Conservation (phyloP, 2,888 invertebrate species). For the Mesochorus sp. region DNA sequence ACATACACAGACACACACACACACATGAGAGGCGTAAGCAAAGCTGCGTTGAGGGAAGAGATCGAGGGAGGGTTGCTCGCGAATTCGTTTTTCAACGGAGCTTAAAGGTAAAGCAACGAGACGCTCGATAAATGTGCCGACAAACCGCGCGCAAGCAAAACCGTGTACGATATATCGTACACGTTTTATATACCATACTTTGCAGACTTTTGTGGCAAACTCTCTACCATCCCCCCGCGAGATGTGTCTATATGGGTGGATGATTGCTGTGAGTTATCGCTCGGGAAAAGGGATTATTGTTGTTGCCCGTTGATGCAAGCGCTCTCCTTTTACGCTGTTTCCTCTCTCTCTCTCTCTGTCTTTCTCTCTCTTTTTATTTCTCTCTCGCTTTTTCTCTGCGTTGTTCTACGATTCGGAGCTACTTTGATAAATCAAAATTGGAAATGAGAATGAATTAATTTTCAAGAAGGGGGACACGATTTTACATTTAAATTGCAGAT, state of each 20-base stretch:
- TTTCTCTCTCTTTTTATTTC: not conserved
- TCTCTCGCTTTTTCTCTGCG: not conserved
- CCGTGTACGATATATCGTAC: not conserved
- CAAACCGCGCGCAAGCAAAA: constrained; percentile 41
- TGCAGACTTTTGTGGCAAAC: constrained; percentile 30
- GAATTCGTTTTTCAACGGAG: constrained; percentile 44
- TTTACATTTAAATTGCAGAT: constrained; percentile 56
- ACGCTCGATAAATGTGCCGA: constrained; percentile 53
- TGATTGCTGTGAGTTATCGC: constrained; percentile 52
- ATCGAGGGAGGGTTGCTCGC: constrained; percentile 18
- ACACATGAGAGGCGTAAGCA: too few relatives aligned
- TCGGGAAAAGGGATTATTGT: constrained; percentile 55
- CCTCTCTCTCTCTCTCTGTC: constrained; percentile 6
- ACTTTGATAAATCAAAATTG: constrained; percentile 58
- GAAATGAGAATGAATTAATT: constrained; percentile 60
- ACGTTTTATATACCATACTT: constrained; percentile 9
- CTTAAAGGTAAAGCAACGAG: constrained; percentile 40
- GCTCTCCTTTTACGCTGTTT: constrained; percentile 4
- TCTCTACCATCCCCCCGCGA: not conserved
- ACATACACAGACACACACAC: too few relatives aligned
- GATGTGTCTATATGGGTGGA: not conserved
- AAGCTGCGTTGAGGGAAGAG: not conserved
- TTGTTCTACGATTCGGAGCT: not conserved
- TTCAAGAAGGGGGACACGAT: not conserved
- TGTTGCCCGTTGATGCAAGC: constrained; percentile 50